These are phyloP conservation scores for Bubo blakistoni DNA, from an alignment of 2,113 vertebrate genomes.

Conservation along the genomic window DNA sequence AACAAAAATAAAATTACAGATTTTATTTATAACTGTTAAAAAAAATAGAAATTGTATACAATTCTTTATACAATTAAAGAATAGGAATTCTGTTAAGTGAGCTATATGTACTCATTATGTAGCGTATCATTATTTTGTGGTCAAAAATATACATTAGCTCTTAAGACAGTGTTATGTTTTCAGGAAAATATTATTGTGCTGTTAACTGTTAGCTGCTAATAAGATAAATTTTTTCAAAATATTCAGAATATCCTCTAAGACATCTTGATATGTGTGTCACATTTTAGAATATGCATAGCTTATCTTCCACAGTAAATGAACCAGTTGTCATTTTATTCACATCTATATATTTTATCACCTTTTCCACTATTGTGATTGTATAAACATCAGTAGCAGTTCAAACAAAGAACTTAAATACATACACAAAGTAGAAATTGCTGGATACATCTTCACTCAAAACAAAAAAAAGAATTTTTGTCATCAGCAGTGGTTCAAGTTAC, in stretches of 20 bases:
- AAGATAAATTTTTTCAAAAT: neutral
- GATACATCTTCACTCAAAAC: neutral
- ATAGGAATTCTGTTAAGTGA: neutral
- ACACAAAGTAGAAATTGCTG: neutral
- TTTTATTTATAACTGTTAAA: neutral
- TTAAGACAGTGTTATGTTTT: neutral
- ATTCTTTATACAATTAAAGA: neutral
- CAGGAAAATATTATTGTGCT: neutral
- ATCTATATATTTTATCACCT: neutral
- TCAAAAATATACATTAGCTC: neutral
- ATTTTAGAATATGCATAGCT: neutral
- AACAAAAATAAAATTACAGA: neutral
- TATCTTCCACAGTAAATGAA: neutral
- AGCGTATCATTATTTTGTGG: neutral
- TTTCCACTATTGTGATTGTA: neutral
- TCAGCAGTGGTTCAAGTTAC: neutral
- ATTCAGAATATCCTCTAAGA: neutral
- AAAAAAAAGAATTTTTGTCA: neutral
- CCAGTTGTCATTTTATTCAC: neutral
- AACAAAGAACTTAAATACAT: neutral
- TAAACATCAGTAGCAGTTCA: neutral
- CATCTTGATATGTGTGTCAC: neutral
- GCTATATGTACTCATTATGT: neutral
- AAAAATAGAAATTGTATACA: neutral
- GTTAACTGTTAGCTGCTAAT: neutral